phyloP scores from a whole-genome alignment of 2,888 invertebrate genomes.

The Pseudoips prasinana region DNA sequence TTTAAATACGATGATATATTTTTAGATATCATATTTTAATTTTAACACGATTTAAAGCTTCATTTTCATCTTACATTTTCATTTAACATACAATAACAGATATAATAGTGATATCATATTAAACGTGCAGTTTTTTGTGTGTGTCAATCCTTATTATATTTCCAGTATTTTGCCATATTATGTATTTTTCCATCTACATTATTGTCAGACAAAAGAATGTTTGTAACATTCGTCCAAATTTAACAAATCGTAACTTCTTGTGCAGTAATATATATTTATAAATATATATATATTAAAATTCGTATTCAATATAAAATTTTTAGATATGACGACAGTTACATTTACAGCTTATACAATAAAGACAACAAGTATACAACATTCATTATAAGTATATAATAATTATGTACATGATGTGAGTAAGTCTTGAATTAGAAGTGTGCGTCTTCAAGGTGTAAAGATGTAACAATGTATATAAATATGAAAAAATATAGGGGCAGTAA shows the following conservation, averaged over 20 bases:
- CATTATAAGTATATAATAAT: constrained; percentile 39
- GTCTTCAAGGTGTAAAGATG: constrained; percentile 39
- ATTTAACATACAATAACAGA: constrained; percentile 48
- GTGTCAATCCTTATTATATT: constrained; percentile 23
- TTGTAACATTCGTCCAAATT: constrained; percentile 51
- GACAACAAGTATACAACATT: constrained; percentile 69
- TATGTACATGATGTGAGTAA: constrained; percentile 64
- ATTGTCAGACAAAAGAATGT: constrained; percentile 73
- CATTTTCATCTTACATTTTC: constrained; percentile 66
- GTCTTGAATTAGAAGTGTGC: constrained; percentile 78
- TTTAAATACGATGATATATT: constrained; percentile 30
- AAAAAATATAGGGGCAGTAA: constrained; percentile 28
- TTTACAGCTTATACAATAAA: constrained; percentile 37
- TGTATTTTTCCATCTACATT: constrained; percentile 58
- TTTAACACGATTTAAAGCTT: constrained; percentile 78
- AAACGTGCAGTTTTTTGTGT: constrained; percentile 21
- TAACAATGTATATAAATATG: constrained; percentile 36
- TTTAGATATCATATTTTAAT: constrained; percentile 43
- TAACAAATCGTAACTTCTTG: constrained; percentile 27
- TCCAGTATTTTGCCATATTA: constrained; percentile 16
- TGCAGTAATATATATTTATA: constrained; percentile 7
- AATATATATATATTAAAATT: constrained; percentile 16
- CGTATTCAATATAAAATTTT: constrained; percentile 19
- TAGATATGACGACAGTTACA: constrained; percentile 32
- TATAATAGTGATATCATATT: constrained; percentile 22